Evolutionary conservation across 2,888 invertebrate genomes (phyloP), one percentile per base, ranked within the genome.

Genomic region (Ctenicera cuprea): DNA sequence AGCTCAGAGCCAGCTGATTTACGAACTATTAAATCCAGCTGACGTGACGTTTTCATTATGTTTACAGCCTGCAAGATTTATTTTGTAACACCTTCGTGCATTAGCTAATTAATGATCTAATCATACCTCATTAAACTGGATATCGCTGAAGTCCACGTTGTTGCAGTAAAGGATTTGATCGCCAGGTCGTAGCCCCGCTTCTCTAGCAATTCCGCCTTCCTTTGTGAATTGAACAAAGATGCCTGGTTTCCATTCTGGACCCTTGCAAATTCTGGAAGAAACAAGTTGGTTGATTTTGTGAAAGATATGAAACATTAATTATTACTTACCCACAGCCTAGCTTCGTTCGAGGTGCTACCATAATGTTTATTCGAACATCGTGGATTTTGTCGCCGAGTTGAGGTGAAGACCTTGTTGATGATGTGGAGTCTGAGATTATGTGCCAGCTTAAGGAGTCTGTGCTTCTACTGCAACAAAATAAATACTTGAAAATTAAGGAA

Each of bases 91-190:
- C 38, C 59, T 62, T 33, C 38, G 54, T 37, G 64, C 69, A 65
- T 41, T 48, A 30, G 26, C 18, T 18, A 69, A 38, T 5, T 38
- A 26, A 26, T 54, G 22, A 37, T 57, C 33, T 16, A 37, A 62
- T 82, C 83, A 84, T 87, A 93, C 94, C 89, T 96, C 95, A 82
- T 93, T 93, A 85, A 96, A 96, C 37, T 93, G 90, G 77, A 95
- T 92, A 86, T 94, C 94, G 71, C 90, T 88, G 83, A 93, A 93
- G 83, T 93, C 93, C 70, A 93, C 90, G 75, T 95, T 95, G 85
- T 98, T 97, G 86, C 97, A 97, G 80, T 94, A 93, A 66, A 97
- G 86, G 77, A 98, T 95, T 87, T 97, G 96, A 86, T 98, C 97
- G 5, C 97, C 97, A 0, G 96, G 95, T 81, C 95, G 90, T 14